Conservation (phyloP, 2,113 vertebrate genomes). For the Halcyon senegalensis region DNA sequence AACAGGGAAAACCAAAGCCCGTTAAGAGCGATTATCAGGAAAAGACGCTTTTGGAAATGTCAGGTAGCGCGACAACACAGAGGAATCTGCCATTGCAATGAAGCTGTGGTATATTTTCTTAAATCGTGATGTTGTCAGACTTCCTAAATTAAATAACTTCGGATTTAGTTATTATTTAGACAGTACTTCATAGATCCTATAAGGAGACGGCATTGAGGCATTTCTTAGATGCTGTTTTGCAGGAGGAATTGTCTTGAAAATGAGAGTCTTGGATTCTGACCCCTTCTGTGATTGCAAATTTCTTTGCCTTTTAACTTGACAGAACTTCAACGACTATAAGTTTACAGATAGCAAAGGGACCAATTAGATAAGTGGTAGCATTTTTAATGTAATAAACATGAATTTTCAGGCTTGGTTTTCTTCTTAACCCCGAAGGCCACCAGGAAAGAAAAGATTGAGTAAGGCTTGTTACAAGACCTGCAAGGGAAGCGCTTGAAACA, state of each 20-base stretch:
- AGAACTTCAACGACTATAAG: accelerated
- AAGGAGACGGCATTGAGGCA: background rate
- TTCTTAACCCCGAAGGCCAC: background rate
- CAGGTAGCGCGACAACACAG: background rate
- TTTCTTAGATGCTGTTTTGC: background rate
- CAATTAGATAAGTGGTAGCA: background rate
- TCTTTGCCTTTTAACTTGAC: background rate
- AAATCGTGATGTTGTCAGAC: background rate
- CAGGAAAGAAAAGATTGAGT: background rate
- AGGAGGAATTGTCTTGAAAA: background rate
- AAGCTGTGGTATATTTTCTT: background rate
- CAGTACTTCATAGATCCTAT: background rate
- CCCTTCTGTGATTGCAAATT: background rate
- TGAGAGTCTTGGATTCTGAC: background rate
- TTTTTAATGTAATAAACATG: background rate
- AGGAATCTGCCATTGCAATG: background rate
- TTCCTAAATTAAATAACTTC: background rate
- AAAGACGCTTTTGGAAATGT: background rate
- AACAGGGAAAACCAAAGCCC: background rate
- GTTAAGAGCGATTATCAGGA: background rate
- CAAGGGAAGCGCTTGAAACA: background rate
- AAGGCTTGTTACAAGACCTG: background rate
- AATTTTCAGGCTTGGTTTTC: background rate
- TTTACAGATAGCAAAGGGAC: background rate
- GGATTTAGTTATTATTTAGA: background rate